Conservation (phyloP, 2,888 invertebrate species). For the Nymphalis polychloros region DNA sequence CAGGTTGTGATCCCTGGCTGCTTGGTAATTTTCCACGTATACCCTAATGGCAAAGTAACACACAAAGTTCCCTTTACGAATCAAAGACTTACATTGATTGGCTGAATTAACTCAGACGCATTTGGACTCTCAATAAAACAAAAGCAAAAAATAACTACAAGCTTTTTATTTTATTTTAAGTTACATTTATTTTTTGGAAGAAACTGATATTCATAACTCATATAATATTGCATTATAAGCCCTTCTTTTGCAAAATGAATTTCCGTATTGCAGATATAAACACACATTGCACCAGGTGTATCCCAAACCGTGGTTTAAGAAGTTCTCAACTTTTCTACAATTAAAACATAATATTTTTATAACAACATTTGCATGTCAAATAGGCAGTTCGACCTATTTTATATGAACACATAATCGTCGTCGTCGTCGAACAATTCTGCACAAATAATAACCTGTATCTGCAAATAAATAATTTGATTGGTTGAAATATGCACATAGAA, state of each 20-base stretch:
- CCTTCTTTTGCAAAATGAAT: background rate
- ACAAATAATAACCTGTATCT: too few species aligned
- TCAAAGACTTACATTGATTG: slow-evolving; percentile 62
- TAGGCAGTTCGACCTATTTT: too few species aligned
- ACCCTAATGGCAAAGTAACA: slow-evolving; percentile 74
- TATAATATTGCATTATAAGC: background rate
- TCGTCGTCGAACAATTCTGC: too few species aligned
- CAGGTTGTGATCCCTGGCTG: slow-evolving; percentile 58
- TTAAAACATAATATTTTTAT: background rate
- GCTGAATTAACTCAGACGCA: slow-evolving; percentile 47
- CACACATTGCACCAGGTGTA: background rate
- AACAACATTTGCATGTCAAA: background rate
- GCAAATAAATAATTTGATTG: too few species aligned
- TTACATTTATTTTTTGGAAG: too few species aligned
- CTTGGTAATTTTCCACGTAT: slow-evolving; percentile 73
- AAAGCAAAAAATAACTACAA: background rate
- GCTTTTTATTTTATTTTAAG: too few species aligned
- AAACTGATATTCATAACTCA: background rate
- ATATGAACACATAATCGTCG: too few species aligned
- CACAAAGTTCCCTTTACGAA: slow-evolving; percentile 61
- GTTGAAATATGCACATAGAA: too few species aligned
- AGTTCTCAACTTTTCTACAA: background rate
- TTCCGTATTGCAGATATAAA: slow-evolving; percentile 3
- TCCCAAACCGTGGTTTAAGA: background rate
- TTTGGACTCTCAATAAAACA: slow-evolving; percentile 48